These are phyloP conservation scores for Cepaea nemoralis DNA, from an alignment of 1,140 invertebrate species.

Conservation along the genomic window DNA sequence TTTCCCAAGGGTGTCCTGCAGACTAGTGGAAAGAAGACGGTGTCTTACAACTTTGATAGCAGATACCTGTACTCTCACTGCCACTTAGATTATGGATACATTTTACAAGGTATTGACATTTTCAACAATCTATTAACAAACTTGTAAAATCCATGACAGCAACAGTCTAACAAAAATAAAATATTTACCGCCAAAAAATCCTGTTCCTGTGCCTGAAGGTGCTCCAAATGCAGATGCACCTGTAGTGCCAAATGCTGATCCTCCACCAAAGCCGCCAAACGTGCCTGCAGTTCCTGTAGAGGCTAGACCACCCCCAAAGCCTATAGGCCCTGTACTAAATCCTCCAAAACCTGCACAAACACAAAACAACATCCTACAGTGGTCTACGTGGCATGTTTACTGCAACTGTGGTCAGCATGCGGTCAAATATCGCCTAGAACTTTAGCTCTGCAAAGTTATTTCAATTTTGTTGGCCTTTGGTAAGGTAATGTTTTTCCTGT, in stretches of 20 bases:
- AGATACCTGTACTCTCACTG: not conserved
- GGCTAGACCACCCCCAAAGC: slow-evolving; percentile 49
- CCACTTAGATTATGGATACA: no score
- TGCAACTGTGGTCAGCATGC: not conserved
- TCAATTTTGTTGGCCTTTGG: no score
- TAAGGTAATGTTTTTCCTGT: no score
- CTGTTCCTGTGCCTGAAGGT: not conserved
- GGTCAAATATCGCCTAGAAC: no score
- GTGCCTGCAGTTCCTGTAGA: slow-evolving; percentile 45
- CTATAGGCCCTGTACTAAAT: slow-evolving; percentile 52
- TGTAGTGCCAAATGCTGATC: slow-evolving; percentile 70
- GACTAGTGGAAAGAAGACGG: not conserved
- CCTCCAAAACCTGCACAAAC: slow-evolving; percentile 44
- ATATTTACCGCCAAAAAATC: not conserved
- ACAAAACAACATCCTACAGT: not conserved
- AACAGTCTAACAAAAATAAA: no score
- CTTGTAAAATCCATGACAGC: no score
- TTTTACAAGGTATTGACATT: no score
- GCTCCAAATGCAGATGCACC: slow-evolving; percentile 32
- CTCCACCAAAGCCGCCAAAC: slow-evolving; percentile 37
- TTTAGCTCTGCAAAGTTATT: no score
- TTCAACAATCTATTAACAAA: no score
- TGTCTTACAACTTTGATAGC: not conserved
- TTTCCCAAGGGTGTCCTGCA: no score
- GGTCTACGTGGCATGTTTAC: not conserved